Percentiles rank a stretch among this genome's conserved stretches.
Conservation (phyloP, 1,140 invertebrate species). For the Anthonomus grandis region DNA sequence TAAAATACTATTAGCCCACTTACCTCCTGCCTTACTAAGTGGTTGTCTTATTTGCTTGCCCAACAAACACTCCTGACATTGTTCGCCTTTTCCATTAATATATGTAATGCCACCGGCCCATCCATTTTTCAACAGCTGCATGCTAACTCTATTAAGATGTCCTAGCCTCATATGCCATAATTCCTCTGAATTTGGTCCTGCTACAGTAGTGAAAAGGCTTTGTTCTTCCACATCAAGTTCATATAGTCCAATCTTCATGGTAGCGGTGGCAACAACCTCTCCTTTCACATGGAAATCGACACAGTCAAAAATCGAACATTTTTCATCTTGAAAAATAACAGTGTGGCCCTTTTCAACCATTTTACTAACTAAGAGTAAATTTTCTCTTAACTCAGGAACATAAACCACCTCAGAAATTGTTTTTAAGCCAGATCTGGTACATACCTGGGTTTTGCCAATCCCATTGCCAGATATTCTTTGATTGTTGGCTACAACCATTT, state of each 20-base stretch:
- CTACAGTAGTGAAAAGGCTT: not conserved
- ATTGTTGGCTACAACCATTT: slow-evolving; percentile 19
- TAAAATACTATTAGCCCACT: slow-evolving; percentile 15
- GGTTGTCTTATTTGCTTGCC: slow-evolving; percentile 25
- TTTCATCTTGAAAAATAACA: slow-evolving; percentile 17
- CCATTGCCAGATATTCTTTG: slow-evolving; percentile 9
- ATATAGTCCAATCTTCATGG: slow-evolving; percentile 19
- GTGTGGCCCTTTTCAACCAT: slow-evolving; percentile 21
- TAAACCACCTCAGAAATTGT: slow-evolving; percentile 19
- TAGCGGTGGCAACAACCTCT: slow-evolving; percentile 15
- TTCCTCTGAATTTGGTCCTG: slow-evolving; percentile 2
- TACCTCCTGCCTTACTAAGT: slow-evolving; percentile 15
- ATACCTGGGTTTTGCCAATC: slow-evolving; percentile 12
- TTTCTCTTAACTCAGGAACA: slow-evolving; percentile 23
- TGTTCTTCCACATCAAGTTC: slow-evolving; percentile 13
- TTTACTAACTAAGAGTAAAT: slow-evolving; percentile 25
- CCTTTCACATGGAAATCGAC: slow-evolving; percentile 16
- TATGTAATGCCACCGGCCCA: slow-evolving; percentile 15
- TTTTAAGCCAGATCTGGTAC: slow-evolving; percentile 5
- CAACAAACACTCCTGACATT: slow-evolving; percentile 27
- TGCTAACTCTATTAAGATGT: slow-evolving; percentile 22
- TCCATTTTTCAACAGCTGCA: slow-evolving; percentile 23
- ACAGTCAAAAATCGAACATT: slow-evolving; percentile 16
- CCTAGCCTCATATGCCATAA: slow-evolving; percentile 29
- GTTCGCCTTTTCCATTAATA: not conserved